These are phyloP conservation scores for Stramonita haemastoma DNA, from an alignment of 2,888 invertebrate species.

Conservation along the genomic window DNA sequence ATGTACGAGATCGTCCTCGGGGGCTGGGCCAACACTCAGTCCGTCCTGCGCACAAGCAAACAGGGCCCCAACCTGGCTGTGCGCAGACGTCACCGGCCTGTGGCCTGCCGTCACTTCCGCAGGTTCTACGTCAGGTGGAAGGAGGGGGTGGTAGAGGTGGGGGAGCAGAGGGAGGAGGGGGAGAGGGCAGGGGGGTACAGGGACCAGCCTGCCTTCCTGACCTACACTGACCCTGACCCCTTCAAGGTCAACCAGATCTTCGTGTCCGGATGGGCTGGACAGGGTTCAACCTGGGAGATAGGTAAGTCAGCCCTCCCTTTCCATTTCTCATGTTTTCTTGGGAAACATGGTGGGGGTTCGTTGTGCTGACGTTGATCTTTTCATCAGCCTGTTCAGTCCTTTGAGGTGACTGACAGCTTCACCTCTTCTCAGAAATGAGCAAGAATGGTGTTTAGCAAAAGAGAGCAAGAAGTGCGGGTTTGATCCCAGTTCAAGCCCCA, in stretches of 20 bases:
- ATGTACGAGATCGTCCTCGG: slow-evolving; percentile 93
- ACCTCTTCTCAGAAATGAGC: too few species aligned
- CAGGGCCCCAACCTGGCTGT: slow-evolving; percentile 56
- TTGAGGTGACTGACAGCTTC: too few species aligned
- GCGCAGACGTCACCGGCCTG: slow-evolving; percentile 44
- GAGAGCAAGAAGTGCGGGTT: too few species aligned
- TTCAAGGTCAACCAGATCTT: slow-evolving; percentile 57
- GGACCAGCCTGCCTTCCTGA: slow-evolving; percentile 52
- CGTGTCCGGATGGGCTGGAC: slow-evolving; percentile 15
- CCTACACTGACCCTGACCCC: slow-evolving; percentile 60
- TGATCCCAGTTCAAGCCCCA: too few species aligned
- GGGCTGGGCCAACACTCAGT: slow-evolving; percentile 91
- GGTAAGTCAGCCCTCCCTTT: not conserved
- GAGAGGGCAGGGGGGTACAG: not conserved
- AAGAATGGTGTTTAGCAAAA: too few species aligned
- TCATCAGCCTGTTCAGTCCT: too few species aligned
- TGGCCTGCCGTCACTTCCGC: slow-evolving; percentile 50
- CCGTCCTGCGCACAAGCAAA: slow-evolving; percentile 71
- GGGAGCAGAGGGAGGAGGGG: slow-evolving; percentile 54
- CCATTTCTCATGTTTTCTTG: too few species aligned
- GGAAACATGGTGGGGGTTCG: too few species aligned
- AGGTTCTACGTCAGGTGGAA: slow-evolving; percentile 65
- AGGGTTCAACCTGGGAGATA: not conserved
- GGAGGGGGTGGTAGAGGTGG: slow-evolving; percentile 54
- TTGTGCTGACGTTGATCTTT: too few species aligned